Evolutionary conservation across 2,888 invertebrate species (phyloP).

Genomic region (Philhelius pedissequus): DNA sequence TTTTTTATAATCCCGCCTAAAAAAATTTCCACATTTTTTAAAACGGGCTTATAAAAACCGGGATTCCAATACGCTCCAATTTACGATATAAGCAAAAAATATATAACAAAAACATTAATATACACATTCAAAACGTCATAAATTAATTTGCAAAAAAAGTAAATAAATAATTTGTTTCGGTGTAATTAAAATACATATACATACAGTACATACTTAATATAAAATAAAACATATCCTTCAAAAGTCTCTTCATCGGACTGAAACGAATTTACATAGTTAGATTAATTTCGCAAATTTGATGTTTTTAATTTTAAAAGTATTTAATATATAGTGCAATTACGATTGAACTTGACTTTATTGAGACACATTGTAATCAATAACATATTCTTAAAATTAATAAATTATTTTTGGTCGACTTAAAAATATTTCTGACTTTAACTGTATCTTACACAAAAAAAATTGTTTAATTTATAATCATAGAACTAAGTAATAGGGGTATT

Average conservation of each 20-base stretch:
- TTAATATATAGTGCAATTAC: not conserved
- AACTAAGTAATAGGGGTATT: too few species aligned
- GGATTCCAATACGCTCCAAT: too few species aligned
- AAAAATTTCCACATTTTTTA: too few species aligned
- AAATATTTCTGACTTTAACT: too few species aligned
- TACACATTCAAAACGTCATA: not conserved
- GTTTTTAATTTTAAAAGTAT: not conserved
- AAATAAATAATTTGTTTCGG: not conserved
- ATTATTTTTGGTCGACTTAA: too few species aligned
- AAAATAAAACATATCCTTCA: constrained; percentile 31
- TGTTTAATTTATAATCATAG: too few species aligned
- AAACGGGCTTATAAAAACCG: too few species aligned
- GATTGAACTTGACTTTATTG: too few species aligned
- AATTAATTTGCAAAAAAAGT: not conserved
- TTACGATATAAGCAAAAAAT: constrained; percentile 1
- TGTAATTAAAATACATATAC: constrained; percentile 23
- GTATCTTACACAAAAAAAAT: too few species aligned
- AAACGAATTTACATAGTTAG: constrained; percentile 61
- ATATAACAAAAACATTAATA: not conserved
- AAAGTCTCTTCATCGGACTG: constrained; percentile 46
- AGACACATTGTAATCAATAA: too few species aligned
- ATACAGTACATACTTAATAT: not conserved
- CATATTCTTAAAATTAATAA: too few species aligned
- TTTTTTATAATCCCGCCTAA: too few species aligned
- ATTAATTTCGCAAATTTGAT: constrained; percentile 25